Conservation (phyloP, 2,888 invertebrate species). For the Dryadula phaetusa region DNA sequence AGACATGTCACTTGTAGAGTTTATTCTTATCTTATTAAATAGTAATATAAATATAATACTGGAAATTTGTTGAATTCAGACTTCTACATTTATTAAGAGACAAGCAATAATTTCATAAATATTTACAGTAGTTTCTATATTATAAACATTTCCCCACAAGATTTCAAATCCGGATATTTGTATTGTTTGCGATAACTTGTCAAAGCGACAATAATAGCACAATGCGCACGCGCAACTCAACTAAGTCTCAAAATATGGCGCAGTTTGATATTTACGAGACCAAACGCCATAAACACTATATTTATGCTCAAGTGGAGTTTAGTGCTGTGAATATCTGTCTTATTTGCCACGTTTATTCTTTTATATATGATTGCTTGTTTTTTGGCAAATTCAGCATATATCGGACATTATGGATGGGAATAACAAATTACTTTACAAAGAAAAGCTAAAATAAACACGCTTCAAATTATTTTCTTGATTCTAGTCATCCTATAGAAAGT, state of each 20-base stretch:
- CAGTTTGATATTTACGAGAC: constrained; percentile 42
- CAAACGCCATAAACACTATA: constrained; percentile 37
- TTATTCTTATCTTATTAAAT: too few relatives aligned
- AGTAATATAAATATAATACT: too few relatives aligned
- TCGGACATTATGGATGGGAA: too few relatives aligned
- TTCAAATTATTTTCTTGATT: too few relatives aligned
- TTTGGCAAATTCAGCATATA: too few relatives aligned
- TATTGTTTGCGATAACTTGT: constrained; percentile 61
- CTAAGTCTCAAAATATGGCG: constrained; percentile 42
- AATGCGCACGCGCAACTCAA: constrained; percentile 53
- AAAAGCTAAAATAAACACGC: too few relatives aligned
- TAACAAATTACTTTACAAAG: too few relatives aligned
- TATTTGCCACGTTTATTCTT: constrained; percentile 1
- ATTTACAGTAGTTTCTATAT: constrained; percentile 5
- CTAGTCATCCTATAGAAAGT: too few relatives aligned
- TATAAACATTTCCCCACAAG: background rate
- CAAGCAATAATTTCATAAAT: background rate
- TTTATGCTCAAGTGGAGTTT: constrained; percentile 33
- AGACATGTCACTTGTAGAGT: too few relatives aligned
- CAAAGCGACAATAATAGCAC: constrained; percentile 61
- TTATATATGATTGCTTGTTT: background rate
- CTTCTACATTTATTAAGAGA: background rate
- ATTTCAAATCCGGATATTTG: constrained; percentile 41
- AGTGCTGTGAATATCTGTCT: constrained; percentile 14
- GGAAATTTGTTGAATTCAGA: too few relatives aligned